Conservation (phyloP, 2,113 vertebrate species). For the Neotoma lepida region DNA sequence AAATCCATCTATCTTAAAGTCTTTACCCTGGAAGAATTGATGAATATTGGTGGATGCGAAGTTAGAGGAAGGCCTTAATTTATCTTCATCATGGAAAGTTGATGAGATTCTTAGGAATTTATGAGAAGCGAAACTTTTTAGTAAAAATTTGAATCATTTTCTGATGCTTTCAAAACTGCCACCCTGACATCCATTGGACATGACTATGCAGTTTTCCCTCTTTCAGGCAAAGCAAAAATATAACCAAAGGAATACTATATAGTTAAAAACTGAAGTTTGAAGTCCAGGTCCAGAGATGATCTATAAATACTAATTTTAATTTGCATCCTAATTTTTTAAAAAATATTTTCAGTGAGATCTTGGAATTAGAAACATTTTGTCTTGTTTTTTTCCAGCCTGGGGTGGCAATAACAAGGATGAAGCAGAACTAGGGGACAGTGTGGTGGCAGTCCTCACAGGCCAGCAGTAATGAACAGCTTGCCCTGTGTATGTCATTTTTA, state of each 20-base stretch:
- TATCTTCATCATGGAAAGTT: neutral
- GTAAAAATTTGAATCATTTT: neutral
- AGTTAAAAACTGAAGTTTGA: neutral
- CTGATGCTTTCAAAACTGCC: constrained; percentile 12
- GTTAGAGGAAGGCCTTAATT: neutral
- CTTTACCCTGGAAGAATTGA: neutral
- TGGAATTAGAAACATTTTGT: neutral
- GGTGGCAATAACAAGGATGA: neutral
- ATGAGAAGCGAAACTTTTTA: neutral
- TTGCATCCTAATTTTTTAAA: neutral
- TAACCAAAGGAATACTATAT: neutral
- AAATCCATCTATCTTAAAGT: neutral
- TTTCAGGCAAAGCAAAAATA: neutral
- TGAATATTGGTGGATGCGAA: neutral
- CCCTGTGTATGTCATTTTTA: neutral
- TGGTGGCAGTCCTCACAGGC: neutral
- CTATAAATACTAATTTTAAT: constrained; percentile 11
- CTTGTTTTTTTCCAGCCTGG: neutral
- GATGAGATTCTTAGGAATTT: constrained; percentile 27
- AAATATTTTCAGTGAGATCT: neutral
- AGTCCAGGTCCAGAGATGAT: neutral
- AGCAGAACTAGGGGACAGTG: neutral
- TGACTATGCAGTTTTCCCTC: neutral
- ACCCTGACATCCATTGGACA: neutral
- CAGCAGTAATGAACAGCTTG: neutral